phyloP scores from a whole-genome alignment of 2,797 vertebrate genomes.

The Phrynocephalus guinanensis region DNA sequence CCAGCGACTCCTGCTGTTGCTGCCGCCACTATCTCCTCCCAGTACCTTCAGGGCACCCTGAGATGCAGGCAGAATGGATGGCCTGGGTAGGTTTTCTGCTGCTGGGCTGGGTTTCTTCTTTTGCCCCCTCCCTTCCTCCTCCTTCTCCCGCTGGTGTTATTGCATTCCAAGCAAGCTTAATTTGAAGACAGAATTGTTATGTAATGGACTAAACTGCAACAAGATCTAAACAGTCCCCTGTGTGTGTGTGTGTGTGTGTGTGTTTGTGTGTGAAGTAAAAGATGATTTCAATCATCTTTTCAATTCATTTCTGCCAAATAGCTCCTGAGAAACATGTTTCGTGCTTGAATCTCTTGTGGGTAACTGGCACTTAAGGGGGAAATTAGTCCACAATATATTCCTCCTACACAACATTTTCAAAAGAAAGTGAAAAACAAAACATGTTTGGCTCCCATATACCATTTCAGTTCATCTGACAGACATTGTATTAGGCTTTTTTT shows the following conservation, averaged over 20 bases:
- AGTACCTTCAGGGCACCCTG: too few species aligned
- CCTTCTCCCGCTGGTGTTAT: too few species aligned
- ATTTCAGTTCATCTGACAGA: slow-evolving; percentile 33
- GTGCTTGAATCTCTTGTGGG: slow-evolving; percentile 35
- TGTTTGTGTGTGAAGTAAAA: slow-evolving; percentile 16
- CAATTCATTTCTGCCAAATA: background rate
- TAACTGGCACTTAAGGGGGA: slow-evolving; percentile 33
- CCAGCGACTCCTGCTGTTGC: too few species aligned
- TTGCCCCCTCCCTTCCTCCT: too few species aligned
- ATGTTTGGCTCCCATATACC: slow-evolving; percentile 35
- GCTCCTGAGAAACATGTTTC: slow-evolving; percentile 18
- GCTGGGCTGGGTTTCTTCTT: too few species aligned
- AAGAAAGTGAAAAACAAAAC: slow-evolving; percentile 40
- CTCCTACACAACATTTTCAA: background rate
- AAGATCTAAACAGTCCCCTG: slow-evolving; percentile 29
- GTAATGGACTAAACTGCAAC: slow-evolving; percentile 37
- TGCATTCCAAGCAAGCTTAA: background rate
- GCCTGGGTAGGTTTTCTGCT: too few species aligned
- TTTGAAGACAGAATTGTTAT: slow-evolving; percentile 17
- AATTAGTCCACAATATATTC: slow-evolving; percentile 32
- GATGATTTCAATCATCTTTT: slow-evolving; percentile 23
- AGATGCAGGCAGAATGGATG: too few species aligned
- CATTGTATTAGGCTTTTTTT: slow-evolving; percentile 13
- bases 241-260: slow-evolving; percentile 28
- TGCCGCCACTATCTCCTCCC: too few species aligned